Evolutionary conservation across 2,113 vertebrate species (phyloP).

Genomic region (Sapajus apella): DNA sequence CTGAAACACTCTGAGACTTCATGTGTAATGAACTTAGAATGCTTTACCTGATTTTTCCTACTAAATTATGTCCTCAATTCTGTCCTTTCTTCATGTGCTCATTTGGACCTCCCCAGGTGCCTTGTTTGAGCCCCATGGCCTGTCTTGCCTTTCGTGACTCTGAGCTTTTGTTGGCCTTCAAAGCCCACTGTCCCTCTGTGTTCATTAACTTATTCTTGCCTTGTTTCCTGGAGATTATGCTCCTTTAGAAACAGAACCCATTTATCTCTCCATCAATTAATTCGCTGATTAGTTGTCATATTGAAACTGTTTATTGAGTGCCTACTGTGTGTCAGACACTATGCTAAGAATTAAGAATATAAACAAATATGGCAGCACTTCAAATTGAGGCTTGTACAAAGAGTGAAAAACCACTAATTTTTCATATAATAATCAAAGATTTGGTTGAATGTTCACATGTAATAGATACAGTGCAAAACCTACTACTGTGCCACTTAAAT

Average conservation of each 20-base stretch:
- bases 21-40: background rate
- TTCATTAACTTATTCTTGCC: background rate
- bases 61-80: background rate
- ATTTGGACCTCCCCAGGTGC: too few species aligned
- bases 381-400: background rate
- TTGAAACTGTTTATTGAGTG: background rate
- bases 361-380: background rate
- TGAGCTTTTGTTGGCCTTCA: background rate
- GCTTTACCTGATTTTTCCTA: background rate
- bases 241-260: background rate
- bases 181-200: background rate
- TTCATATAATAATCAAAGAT: background rate
- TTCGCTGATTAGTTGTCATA: slow-evolving; percentile 12
- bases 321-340: background rate
- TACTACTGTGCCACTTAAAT: background rate
- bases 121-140: background rate
- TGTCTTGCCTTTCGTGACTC: background rate
- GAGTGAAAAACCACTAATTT: background rate
- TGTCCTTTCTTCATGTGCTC: background rate
- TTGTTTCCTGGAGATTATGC: background rate
- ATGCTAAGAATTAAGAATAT: background rate
- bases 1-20: background rate
- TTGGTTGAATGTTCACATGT: background rate
- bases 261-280: background rate
- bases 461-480: background rate